phyloP scores from a whole-genome alignment of 2,888 invertebrate species.

The Hydrotaea cyrtoneurina region DNA sequence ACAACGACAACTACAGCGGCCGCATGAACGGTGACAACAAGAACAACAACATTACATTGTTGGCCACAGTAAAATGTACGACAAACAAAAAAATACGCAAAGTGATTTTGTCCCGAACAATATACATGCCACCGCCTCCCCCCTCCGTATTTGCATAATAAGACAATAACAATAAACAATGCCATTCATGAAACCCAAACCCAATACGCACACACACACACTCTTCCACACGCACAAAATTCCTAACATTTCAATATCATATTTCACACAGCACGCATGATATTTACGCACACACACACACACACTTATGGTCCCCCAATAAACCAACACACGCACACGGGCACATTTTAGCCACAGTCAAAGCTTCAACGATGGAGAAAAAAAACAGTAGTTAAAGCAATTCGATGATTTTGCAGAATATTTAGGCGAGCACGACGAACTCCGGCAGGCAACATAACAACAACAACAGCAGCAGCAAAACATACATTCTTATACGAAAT shows the following conservation, averaged over 20 bases:
- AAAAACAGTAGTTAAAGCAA: background rate
- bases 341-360: background rate
- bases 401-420: constrained; percentile 27
- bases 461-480: constrained; percentile 15
- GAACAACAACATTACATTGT: background rate
- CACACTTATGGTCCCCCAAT: background rate
- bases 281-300: background rate
- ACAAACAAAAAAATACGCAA: constrained; percentile 24
- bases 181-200: constrained; percentile 55
- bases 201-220: constrained; percentile 52
- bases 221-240: constrained; percentile 43
- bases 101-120: constrained; percentile 32
- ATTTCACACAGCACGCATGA: constrained; percentile 60
- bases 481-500: constrained; percentile 17
- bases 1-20: background rate
- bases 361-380: background rate
- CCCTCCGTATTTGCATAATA: constrained; percentile 54
- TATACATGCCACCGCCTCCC: background rate
- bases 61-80: constrained; percentile 12
- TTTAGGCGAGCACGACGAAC: background rate
- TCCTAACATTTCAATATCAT: constrained; percentile 55
- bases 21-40: background rate
- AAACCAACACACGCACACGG: background rate
- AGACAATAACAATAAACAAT: constrained; percentile 63
- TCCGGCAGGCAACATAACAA: background rate